These are phyloP conservation scores for Nudaria mundana DNA, from an alignment of 2,888 invertebrate genomes.

Conservation along the genomic window DNA sequence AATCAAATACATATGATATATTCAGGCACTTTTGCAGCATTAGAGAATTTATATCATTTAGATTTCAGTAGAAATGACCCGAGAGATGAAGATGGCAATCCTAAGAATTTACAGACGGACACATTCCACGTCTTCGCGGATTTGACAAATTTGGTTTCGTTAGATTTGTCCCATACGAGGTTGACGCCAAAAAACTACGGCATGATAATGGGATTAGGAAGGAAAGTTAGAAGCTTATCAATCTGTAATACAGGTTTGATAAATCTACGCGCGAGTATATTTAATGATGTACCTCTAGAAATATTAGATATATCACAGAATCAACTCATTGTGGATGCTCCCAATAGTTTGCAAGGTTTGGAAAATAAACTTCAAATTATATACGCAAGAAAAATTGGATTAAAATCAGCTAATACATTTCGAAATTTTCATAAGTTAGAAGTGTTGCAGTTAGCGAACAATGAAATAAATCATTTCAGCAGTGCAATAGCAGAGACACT, in stretches of 20 bases:
- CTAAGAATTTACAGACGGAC: constrained; percentile 32
- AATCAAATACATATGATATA: constrained; percentile 72
- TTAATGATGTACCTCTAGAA: constrained; percentile 63
- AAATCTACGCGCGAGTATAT: constrained; percentile 51
- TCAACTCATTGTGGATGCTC: constrained; percentile 47
- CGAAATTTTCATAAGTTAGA: constrained; percentile 58
- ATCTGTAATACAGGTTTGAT: constrained; percentile 69
- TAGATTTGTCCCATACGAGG: constrained; percentile 57
- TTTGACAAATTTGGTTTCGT: constrained; percentile 40
- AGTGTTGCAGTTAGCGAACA: constrained; percentile 69
- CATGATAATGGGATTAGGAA: constrained; percentile 37
- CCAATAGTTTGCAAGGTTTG: constrained; percentile 52
- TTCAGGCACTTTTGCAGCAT: constrained; percentile 55
- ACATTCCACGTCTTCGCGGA: constrained; percentile 28
- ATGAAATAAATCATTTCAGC: constrained; percentile 68
- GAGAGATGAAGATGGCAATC: constrained; percentile 27
- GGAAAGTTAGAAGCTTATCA: constrained; percentile 48
- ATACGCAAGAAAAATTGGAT: constrained; percentile 62
- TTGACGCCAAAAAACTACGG: constrained; percentile 35
- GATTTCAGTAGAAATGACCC: constrained; percentile 75
- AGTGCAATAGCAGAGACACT: constrained; percentile 46
- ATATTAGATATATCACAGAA: constrained; percentile 81
- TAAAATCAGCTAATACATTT: constrained; percentile 59
- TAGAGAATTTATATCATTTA: constrained; percentile 64
- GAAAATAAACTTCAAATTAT: constrained; percentile 62